A percentile compares a stretch with the other conserved stretches of the same genome.
These are phyloP conservation scores for Drosophila demipolita DNA, from an alignment of 2,888 invertebrate species.

Conservation along the genomic window DNA sequence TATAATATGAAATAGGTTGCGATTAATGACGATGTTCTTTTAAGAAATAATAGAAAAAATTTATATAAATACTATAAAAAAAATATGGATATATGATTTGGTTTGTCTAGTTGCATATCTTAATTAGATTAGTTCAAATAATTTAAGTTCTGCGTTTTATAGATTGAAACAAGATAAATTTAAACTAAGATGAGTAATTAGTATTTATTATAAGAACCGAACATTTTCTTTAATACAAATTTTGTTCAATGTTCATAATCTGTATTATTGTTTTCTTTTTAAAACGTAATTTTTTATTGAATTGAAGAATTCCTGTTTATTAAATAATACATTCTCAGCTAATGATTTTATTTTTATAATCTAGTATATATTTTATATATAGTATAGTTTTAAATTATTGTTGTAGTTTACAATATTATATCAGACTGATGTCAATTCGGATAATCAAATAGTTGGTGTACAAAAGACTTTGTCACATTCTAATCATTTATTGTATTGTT, in stretches of 20 bases:
- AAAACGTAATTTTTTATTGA: background rate
- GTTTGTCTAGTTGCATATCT: background rate
- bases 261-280: too few species aligned
- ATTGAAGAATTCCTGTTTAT: background rate
- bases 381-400: background rate
- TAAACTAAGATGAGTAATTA: background rate
- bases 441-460: background rate
- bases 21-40: background rate
- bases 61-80: background rate
- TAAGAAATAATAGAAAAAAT: background rate
- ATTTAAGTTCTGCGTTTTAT: background rate
- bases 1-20: background rate
- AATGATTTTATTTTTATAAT: background rate
- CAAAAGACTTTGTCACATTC: background rate
- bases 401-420: background rate
- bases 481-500: constrained; percentile 31
- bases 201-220: background rate
- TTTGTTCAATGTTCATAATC: background rate
- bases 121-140: background rate
- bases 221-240: background rate
- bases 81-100: background rate
- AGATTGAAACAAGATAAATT: background rate
- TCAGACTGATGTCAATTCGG: background rate
- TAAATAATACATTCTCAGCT: background rate
- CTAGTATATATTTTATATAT: too few species aligned